Conservation (phyloP, 1,140 invertebrate species). For the Contarinia nasturtii region DNA sequence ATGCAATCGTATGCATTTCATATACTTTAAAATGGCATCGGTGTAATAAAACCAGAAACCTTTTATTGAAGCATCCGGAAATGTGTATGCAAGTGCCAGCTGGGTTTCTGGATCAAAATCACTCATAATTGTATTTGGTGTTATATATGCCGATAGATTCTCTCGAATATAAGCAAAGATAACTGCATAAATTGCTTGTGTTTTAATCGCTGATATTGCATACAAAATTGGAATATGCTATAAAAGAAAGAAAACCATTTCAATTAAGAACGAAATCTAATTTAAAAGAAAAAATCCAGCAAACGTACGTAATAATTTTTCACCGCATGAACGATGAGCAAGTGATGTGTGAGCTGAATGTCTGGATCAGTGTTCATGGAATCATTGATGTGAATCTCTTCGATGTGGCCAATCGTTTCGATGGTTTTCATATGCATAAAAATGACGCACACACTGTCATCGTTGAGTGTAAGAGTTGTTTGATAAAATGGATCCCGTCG, state of each 20-base stretch:
- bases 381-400: conserved; percentile 3
- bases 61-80: conserved; percentile 4
- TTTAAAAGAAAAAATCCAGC: not conserved
- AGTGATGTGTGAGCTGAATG: not conserved
- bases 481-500: conserved; percentile 3
- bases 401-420: conserved; percentile 1
- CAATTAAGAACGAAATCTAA: not conserved
- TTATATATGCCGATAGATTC: not conserved
- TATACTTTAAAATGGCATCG: conserved; percentile 1
- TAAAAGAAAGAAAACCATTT: not conserved
- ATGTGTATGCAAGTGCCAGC: not conserved
- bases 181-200: conserved; percentile 1
- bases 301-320: not conserved
- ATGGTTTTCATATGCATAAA: conserved; percentile 5
- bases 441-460: conserved; percentile 1
- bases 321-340: conserved; percentile 2
- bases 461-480: not conserved
- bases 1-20: conserved; percentile 2
- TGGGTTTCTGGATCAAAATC: conserved; percentile 3
- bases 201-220: not conserved
- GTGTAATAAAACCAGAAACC: conserved; percentile 5
- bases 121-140: conserved; percentile 2
- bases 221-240: conserved; percentile 3
- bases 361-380: not conserved
- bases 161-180: conserved; percentile 3